Evolutionary conservation across 2,888 invertebrate genomes (phyloP), one percentile per base, ranked within the genome.

Genomic region (Eumerus sabulonum): DNA sequence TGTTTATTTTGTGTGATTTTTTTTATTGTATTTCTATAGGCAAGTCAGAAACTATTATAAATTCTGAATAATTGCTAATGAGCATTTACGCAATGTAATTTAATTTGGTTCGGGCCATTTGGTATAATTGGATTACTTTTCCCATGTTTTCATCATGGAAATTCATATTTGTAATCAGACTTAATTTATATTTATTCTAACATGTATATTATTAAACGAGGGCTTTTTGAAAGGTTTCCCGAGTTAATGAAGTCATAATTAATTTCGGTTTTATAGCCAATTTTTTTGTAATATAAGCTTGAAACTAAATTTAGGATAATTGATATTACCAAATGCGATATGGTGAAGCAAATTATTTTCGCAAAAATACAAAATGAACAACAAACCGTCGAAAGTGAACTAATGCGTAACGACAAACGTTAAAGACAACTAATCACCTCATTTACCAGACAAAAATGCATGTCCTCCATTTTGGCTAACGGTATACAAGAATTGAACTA

Each of bases 381-480:
- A 27, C 2, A 27, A 27, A 27, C 7, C 27, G 7, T 4, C 27
- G 2, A 27, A 27, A 27, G 27, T 7, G 7, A 27, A 7, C 27
- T 27, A 27, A 4, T 27, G 27, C 27, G 7, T 27, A 27, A 27
- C 7, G 27, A 27, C 27, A 27, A 27, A 7, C 27, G 27, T 2
- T 27, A 27, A 27, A 2, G 27, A 27, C 27, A 27, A 53, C 45
- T 40, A 53, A 54, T 64, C 36, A 67, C 13, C 18, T 14, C 18
- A 47, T 59, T 53, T 47, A 44, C 9, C 51, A 13, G 38, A 42
- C 0, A 18, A 35, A 53, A 57, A 14, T 82, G 81, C 82, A 83
- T 82, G 82, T 82, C 81, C 70, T 82, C 81, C 82, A 76, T 45
- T 59, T 67, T 81, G 82, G 81, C 82, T 73, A 79, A 54, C 27